Percentiles rank a stretch among this genome's conserved stretches.
phyloP scores from a whole-genome alignment of 2,888 invertebrate genomes.

The Eupithecia dodoneata region DNA sequence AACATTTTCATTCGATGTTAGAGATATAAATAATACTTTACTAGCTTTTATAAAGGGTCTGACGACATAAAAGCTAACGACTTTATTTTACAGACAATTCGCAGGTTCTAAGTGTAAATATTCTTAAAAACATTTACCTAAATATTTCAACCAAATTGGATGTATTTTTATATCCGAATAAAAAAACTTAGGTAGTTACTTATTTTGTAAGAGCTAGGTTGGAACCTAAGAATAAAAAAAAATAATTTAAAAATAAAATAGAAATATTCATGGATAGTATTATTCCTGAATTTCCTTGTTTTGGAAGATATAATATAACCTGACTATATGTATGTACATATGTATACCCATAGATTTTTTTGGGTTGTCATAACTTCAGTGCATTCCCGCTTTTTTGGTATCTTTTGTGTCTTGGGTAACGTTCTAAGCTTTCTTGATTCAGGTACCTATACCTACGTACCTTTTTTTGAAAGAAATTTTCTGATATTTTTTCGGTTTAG shows the following conservation, averaged over 20 bases:
- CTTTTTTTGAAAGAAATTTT: neutral
- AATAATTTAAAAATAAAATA: neutral
- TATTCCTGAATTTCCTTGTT: too few relatives aligned
- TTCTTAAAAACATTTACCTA: too few relatives aligned
- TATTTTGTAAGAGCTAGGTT: neutral
- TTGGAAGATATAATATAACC: too few relatives aligned
- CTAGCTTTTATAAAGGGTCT: neutral
- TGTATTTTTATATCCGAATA: too few relatives aligned
- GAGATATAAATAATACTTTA: constrained; percentile 7
- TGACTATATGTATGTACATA: too few relatives aligned
- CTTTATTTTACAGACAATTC: neutral
- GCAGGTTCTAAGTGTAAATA: neutral
- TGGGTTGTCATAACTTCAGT: too few relatives aligned
- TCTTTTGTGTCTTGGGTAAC: neutral
- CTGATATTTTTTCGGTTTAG: neutral
- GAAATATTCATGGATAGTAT: too few relatives aligned
- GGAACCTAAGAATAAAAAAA: neutral
- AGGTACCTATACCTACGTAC: too few relatives aligned
- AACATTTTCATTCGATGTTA: constrained; percentile 12
- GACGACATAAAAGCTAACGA: constrained; percentile 12
- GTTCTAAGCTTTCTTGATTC: too few relatives aligned
- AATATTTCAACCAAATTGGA: too few relatives aligned
- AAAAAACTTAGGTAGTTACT: neutral
- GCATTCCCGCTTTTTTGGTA: too few relatives aligned
- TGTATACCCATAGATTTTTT: too few relatives aligned